Conservation (phyloP, 2,888 invertebrate species). For the Andrena marginata region DNA sequence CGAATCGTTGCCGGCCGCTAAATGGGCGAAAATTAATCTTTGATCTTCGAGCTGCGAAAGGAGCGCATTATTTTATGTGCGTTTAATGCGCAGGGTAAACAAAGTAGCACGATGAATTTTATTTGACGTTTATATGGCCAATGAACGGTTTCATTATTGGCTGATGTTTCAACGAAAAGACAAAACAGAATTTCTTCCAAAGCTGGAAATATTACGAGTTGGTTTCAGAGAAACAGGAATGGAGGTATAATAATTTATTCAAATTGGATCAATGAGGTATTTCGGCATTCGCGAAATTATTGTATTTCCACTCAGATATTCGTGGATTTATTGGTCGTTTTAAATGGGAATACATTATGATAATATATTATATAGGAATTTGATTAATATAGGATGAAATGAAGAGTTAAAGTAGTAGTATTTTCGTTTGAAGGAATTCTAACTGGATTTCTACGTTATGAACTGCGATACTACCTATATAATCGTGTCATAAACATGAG, state of each 20-base stretch:
- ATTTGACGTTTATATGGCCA: neutral
- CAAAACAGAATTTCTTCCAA: too few relatives aligned
- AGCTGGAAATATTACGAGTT: too few relatives aligned
- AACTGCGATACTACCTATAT: too few relatives aligned
- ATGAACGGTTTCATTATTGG: neutral
- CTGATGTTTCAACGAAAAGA: neutral
- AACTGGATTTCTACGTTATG: too few relatives aligned
- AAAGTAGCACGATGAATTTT: slow-evolving; percentile 16
- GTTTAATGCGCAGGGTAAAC: neutral
- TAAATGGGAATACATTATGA: neutral
- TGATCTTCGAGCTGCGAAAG: slow-evolving; percentile 2
- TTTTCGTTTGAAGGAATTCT: too few relatives aligned
- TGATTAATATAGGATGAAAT: neutral
- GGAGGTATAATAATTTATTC: neutral
- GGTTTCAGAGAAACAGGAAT: neutral
- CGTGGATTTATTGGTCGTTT: neutral
- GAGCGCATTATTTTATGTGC: neutral
- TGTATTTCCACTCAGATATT: neutral
- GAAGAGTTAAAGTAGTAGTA: too few relatives aligned
- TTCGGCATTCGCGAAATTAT: neutral
- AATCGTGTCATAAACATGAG: too few relatives aligned
- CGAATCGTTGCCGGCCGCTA: slow-evolving; percentile 4
- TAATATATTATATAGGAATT: neutral
- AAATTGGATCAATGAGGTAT: neutral
- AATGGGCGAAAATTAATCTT: slow-evolving; percentile 22